phyloP scores from a whole-genome alignment of 1,140 invertebrate species.

The Bombyx mori region DNA sequence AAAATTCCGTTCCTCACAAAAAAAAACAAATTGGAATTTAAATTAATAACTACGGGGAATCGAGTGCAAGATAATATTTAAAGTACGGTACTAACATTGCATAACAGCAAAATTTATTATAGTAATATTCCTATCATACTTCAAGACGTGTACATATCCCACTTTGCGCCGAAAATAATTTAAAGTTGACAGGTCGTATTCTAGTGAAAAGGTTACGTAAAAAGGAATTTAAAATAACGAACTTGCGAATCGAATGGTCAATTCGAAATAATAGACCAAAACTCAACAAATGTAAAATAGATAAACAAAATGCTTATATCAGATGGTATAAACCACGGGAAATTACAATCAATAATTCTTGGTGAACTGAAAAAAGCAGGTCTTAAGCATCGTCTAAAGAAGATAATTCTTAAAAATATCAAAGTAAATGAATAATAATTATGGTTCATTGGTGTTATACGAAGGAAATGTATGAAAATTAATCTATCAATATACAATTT shows the following conservation, averaged over 20 bases:
- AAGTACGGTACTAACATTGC: too few species aligned
- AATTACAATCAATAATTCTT: slow-evolving; percentile 73
- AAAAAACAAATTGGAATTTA: too few species aligned
- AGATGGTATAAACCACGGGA: slow-evolving; percentile 76
- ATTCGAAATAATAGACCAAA: neutral
- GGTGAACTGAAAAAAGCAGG: slow-evolving; percentile 74
- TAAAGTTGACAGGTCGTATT: too few species aligned
- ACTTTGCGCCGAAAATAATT: too few species aligned
- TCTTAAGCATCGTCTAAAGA: slow-evolving; percentile 77
- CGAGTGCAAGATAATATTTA: too few species aligned
- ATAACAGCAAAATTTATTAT: too few species aligned
- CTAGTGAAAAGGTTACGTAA: neutral
- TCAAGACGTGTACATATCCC: too few species aligned
- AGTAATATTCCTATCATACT: too few species aligned
- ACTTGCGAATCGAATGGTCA: slow-evolving; percentile 17
- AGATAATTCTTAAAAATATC: slow-evolving; percentile 69
- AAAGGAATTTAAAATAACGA: slow-evolving; percentile 27
- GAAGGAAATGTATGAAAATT: neutral
- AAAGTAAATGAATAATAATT: slow-evolving; percentile 52
- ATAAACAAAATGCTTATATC: slow-evolving; percentile 75
- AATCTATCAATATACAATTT: slow-evolving; percentile 11
- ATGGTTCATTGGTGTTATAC: neutral
- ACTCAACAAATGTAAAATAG: slow-evolving; percentile 11
- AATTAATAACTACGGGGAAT: too few species aligned
- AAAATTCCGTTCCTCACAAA: too few species aligned